Evolutionary conservation across 2,113 vertebrate genomes (phyloP), one percentile per base, ranked within the genome.

Genomic region (Gallinago jamesoni): DNA sequence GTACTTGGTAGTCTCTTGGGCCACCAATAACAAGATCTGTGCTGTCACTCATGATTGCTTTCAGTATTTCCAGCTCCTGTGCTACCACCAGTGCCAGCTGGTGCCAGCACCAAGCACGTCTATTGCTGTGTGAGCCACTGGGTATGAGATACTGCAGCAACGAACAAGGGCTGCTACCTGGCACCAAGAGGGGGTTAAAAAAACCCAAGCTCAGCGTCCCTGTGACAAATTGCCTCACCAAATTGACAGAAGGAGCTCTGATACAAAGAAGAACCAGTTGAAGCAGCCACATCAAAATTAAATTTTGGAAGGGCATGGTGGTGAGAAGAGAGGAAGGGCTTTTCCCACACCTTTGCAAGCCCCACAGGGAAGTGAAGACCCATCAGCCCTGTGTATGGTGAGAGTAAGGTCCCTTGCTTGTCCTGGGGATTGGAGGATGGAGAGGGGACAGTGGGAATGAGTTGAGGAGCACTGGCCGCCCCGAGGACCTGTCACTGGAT

Each of bases 251-350:
- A 60, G 16, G 14, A 89, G 14, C 14, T 77, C 33, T 84, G 52
- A 41, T 8, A 45, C 4, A 27, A 64, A 62, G 23, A 68, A 48
- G n/a, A 69, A 73, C 30, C 19, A 90, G 35, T 15, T 69, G 43
- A 74, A 84, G 47, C 23, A 77, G 59, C 3, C 19, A 53, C n/a
- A 39, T 12, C 6, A 62, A 76, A 82, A 59, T 24, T 9, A 13
- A 25, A 76, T n/a, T 73, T 66, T 15, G 23, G 87, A 94, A 69
- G 0, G 4, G 31, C 21, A 55, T 0, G 0, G 31, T 3, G 2
- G 25, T 47, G 11, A 19, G 47, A 84, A 53, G 30, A n/a, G 7
- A 37, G 15, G 39, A 37, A 41, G 12, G 43, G n/a, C 5, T 91
- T 87, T 77, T 5, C 21, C 9, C 23, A 47, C 27, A 48, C 17